phyloP scores from a whole-genome alignment of 2,113 vertebrate species.

The Eonycteris spelaea region DNA sequence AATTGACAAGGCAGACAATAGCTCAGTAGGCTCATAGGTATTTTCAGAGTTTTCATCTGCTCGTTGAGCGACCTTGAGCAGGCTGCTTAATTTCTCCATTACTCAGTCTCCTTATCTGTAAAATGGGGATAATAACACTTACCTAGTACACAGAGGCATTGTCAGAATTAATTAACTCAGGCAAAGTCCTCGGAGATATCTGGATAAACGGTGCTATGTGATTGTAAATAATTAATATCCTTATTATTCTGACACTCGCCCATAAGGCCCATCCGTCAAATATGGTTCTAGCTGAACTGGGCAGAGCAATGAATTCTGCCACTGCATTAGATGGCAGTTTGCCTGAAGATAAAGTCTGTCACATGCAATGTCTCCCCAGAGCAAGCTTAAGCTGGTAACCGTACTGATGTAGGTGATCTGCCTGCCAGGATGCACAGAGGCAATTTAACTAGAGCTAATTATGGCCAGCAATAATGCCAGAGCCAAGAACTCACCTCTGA shows the following conservation, averaged over 20 bases:
- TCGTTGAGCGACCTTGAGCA: background rate
- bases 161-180: conserved; percentile 36
- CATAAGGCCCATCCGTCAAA: conserved; percentile 42
- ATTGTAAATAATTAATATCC: conserved; percentile 35
- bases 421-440: conserved; percentile 54
- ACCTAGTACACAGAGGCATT: background rate
- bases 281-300: conserved; percentile 26
- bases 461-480: background rate
- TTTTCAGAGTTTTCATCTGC: background rate
- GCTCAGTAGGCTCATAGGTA: background rate
- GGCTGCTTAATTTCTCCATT: conserved; percentile 28
- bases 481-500: conserved; percentile 53
- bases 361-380: conserved; percentile 69
- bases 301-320: conserved; percentile 36
- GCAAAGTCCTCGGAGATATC: background rate
- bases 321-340: conserved; percentile 33
- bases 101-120: conserved; percentile 68
- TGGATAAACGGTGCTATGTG: background rate
- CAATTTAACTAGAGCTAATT: conserved; percentile 72
- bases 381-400: conserved; percentile 60
- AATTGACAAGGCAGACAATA: conserved; percentile 10
- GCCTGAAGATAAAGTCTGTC: conserved; percentile 72
- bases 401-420: conserved; percentile 65
- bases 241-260: conserved; percentile 57
- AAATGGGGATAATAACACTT: conserved; percentile 63